Evolutionary conservation across 2,797 vertebrate species (phyloP).

Genomic region (Acomys russatus): DNA sequence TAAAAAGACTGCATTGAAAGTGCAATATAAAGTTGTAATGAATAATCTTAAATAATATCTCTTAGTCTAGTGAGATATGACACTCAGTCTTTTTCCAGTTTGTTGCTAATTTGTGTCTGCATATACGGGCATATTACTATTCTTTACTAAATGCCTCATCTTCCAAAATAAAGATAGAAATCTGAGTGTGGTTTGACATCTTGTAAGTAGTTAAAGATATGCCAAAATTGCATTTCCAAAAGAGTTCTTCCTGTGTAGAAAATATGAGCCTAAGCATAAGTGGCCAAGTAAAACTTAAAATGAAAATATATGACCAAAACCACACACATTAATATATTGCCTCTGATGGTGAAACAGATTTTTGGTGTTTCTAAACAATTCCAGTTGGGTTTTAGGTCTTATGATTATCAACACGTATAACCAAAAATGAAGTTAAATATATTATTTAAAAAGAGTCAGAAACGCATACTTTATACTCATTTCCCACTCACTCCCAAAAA

Average conservation of each 20-base stretch:
- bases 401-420: constrained; percentile 65
- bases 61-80: neutral
- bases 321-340: constrained; percentile 49
- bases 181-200: constrained; percentile 63
- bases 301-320: constrained; percentile 64
- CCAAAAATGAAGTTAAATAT: constrained; percentile 61
- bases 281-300: constrained; percentile 70
- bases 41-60: constrained; percentile 16
- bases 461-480: neutral
- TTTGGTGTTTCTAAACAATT: constrained; percentile 34
- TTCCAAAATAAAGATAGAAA: constrained; percentile 53
- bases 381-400: constrained; percentile 67
- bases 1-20: neutral
- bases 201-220: constrained; percentile 62
- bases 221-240: constrained; percentile 76
- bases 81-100: constrained; percentile 11
- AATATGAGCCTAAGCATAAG: constrained; percentile 58
- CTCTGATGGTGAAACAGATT: constrained; percentile 66
- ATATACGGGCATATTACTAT: constrained; percentile 33
- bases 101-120: constrained; percentile 32
- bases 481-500: neutral
- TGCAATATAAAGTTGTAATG: neutral
- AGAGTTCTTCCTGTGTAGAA: constrained; percentile 49
- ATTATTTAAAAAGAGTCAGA: constrained; percentile 33
- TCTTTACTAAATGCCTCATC: constrained; percentile 55